These are phyloP conservation scores for Diogma glabrata DNA, from an alignment of 2,888 invertebrate species.

Conservation along the genomic window DNA sequence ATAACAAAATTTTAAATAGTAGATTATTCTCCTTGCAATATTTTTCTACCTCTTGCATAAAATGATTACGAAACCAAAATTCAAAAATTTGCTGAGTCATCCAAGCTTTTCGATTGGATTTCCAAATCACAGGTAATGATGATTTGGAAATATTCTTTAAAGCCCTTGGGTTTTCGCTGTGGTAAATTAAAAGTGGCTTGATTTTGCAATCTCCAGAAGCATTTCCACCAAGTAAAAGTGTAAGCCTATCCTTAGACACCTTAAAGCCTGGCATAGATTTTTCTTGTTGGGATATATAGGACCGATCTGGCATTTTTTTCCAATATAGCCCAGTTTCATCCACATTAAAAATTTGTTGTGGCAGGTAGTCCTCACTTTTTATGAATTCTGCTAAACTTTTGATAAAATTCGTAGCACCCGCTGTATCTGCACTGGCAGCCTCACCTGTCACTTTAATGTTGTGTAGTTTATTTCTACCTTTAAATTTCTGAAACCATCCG, in stretches of 20 bases:
- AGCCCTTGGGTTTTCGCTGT: not conserved
- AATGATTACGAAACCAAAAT: not conserved
- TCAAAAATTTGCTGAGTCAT: slow-evolving; percentile 1
- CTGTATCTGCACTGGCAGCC: too few relatives aligned
- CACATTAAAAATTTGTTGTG: too few relatives aligned
- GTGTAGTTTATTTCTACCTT: not conserved
- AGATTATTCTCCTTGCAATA: too few relatives aligned
- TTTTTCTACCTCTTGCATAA: too few relatives aligned
- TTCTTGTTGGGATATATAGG: not conserved
- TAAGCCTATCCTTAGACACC: too few relatives aligned
- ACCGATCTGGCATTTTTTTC: slow-evolving; percentile 1
- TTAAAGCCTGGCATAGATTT: slow-evolving; percentile 3
- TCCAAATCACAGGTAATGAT: not conserved
- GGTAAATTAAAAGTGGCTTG: not conserved
- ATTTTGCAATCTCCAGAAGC: not conserved
- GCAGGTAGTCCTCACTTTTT: slow-evolving; percentile 1
- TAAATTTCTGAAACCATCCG: not conserved
- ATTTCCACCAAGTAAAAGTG: not conserved
- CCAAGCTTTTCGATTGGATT: slow-evolving; percentile 1
- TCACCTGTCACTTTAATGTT: too few relatives aligned
- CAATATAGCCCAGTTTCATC: too few relatives aligned
- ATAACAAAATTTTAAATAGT: too few relatives aligned
- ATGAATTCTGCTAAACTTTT: too few relatives aligned
- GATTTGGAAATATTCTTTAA: not conserved
- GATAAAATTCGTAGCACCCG: too few relatives aligned